Base-by-base conservation (phyloP, 2,888 invertebrate species). In the Phyto melanocephala region DNA sequence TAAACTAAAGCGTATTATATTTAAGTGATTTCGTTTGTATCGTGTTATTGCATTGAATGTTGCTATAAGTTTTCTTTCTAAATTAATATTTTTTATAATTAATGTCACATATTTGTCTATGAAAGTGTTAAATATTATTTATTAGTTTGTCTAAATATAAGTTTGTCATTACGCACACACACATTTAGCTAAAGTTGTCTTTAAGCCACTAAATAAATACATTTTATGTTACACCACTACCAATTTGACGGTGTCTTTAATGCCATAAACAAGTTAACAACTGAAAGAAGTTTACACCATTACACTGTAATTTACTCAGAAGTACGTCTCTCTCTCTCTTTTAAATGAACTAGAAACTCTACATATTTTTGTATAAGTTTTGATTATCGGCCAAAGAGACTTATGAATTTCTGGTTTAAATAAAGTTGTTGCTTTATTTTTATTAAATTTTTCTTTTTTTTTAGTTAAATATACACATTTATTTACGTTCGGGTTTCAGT, bases 41-140 rank as follows among this genome's bases (percentile, higher is more conserved):
- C 35, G 3, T 22, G 35, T 42, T 35, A n/a, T 54, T 62, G 37
- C 67, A 65, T 62, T 71, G 47, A 24, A 58, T 76, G 70, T 68
- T 80, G 72, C 47, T 54, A 58, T n/a, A n/a, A n/a, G n/a, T n/a
- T n/a, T 75, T 77, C 72, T 63, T 80, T 78, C 88, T 86, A 87
- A 90, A 88, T 90, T 88, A 89, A 90, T 90, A 89, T 89, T 89
- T 88, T 89, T 88, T 88, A 89, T 88, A 89, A 89, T 89, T 89
- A 89, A 88, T 89, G 89, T 89, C 89, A 88, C 87, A 88, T 86
- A 88, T 89, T 88, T 87, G 89, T 89, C 89, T 85, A 86, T 85
- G 86, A 87, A 87, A 88, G 89, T 88, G 89, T 89, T 88, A 88
- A 85, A 84, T 86, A 87, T 89, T 88, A 89, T 89, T 89, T 89